Base-by-base conservation (phyloP, 2,888 invertebrate genomes). In the Synanthedon andrenaeformis region DNA sequence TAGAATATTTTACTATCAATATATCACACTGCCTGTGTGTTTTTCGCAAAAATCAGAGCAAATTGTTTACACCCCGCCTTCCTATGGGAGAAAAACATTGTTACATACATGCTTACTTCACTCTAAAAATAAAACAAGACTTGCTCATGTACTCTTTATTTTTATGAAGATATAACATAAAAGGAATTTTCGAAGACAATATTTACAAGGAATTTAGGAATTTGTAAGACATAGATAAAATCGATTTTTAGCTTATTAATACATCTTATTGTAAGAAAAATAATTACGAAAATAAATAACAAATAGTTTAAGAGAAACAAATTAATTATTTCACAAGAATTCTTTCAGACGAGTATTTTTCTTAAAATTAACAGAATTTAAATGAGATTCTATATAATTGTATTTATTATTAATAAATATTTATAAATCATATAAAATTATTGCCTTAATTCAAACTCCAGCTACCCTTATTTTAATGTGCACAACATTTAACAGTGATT, bases 401-500 rank as follows among this genome's bases (percentile, higher is more conserved):
- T 45, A n/a, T 45, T 45, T 11, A 28, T 51, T 51, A 14, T 12
- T 51, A 28, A 23, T 51, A 51, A 51, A 51, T 28, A 12, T 17
- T 28, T 35, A 17, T 19, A 35, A 51, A n/a, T 51, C 23, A 19
- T 49, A 49, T 69, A 82, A 82, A 83, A 82, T 79, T 81, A 85
- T 85, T 82, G 77, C 76, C 77, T 76, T 81, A 82, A 76, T 77
- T 62, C 74, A 73, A 78, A 71, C 74, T 72, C 65, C 59, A 66
- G 68, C 80, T 82, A 82, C 75, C 59, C 60, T 67, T 76, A 77
- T 79, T 71, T 49, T 73, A 82, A 82, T 72, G 87, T 87, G 87
- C 87, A 86, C 84, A 83, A 87, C 87, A 86, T 86, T 86, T 85
- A 87, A 87, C 87, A 87, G 87, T 87, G 87, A 83, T 80, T 79